These are phyloP conservation scores for Drosophila emarginata DNA, from an alignment of 2,888 invertebrate species.

Conservation along the genomic window DNA sequence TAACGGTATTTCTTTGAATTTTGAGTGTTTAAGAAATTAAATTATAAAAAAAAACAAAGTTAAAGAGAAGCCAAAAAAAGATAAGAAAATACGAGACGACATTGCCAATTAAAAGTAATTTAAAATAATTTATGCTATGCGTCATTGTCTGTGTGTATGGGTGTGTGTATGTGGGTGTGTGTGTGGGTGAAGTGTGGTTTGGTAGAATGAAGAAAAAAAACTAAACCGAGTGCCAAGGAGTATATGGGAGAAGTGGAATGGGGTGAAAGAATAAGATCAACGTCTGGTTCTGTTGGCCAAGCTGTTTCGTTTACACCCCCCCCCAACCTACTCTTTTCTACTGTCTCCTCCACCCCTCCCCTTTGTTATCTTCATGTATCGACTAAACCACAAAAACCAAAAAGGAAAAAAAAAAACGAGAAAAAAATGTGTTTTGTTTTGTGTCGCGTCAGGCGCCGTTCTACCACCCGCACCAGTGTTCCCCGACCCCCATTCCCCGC, in stretches of 20 bases:
- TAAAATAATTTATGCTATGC: conserved; percentile 74
- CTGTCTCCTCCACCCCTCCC: background rate
- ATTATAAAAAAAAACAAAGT: conserved; percentile 40
- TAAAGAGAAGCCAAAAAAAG: conserved; percentile 29
- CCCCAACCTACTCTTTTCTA: background rate
- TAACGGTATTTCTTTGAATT: conserved; percentile 45
- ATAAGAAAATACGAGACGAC: conserved; percentile 39
- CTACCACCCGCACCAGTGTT: background rate
- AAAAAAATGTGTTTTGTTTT: conserved; percentile 16
- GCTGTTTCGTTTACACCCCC: conserved; percentile 3
- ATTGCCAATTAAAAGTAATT: conserved; percentile 76
- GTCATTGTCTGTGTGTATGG: conserved; percentile 50
- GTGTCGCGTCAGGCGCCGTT: conserved; percentile 13
- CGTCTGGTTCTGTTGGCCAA: conserved; percentile 26
- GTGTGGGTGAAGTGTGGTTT: conserved; percentile 29
- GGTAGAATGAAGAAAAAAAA: background rate
- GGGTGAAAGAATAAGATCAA: background rate
- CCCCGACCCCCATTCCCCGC: too few relatives aligned
- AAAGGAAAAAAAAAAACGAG: background rate
- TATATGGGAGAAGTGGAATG: background rate
- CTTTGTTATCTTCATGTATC: conserved; percentile 19
- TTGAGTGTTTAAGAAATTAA: conserved; percentile 32
- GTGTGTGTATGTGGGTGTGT: background rate
- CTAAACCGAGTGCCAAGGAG: background rate
- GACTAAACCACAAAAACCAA: conserved; percentile 17